These are phyloP conservation scores for Pangasianodon gigas DNA, from an alignment of 2,113 vertebrate genomes.

Conservation along the genomic window DNA sequence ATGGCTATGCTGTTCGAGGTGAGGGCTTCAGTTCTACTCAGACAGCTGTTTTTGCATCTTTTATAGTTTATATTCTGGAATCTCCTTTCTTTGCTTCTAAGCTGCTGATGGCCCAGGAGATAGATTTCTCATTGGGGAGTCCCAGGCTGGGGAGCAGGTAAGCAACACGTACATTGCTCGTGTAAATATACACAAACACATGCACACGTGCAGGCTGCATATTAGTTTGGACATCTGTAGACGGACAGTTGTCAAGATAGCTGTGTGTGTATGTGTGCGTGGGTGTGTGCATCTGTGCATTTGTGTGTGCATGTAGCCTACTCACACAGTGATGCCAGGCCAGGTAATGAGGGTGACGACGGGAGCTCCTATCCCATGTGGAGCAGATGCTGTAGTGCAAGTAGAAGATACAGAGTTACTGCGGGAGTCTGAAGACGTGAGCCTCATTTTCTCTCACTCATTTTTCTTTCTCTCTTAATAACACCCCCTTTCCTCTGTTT, in stretches of 20 bases:
- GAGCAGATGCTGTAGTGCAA: conserved; percentile 97
- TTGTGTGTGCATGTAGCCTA: conserved; percentile 76
- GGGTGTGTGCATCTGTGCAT: neutral
- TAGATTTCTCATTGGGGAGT: conserved; percentile 98
- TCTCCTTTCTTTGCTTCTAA: conserved; percentile 57
- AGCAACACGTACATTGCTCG: conserved; percentile 52
- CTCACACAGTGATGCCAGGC: conserved; percentile 97
- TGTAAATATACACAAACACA: neutral
- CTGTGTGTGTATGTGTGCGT: neutral
- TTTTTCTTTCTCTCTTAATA: neutral
- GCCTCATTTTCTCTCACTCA: conserved; percentile 50
- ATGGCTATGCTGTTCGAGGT: conserved; percentile 98
- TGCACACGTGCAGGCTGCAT: neutral
- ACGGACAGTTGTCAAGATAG: neutral
- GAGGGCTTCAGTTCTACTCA: conserved; percentile 50
- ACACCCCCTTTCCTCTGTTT: too few species aligned
- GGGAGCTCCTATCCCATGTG: conserved; percentile 97
- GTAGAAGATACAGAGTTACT: conserved; percentile 98
- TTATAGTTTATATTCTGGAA: neutral
- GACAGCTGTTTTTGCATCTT: neutral
- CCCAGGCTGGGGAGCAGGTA: conserved; percentile 97
- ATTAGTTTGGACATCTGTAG: conserved; percentile 7
- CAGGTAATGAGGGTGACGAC: conserved; percentile 99
- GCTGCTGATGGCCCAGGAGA: conserved; percentile 98
- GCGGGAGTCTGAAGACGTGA: conserved; percentile 95